A percentile compares a stretch with the other conserved stretches of the same genome.
Evolutionary conservation across 2,113 vertebrate genomes (phyloP).

Genomic region (Microtus pennsylvanicus): DNA sequence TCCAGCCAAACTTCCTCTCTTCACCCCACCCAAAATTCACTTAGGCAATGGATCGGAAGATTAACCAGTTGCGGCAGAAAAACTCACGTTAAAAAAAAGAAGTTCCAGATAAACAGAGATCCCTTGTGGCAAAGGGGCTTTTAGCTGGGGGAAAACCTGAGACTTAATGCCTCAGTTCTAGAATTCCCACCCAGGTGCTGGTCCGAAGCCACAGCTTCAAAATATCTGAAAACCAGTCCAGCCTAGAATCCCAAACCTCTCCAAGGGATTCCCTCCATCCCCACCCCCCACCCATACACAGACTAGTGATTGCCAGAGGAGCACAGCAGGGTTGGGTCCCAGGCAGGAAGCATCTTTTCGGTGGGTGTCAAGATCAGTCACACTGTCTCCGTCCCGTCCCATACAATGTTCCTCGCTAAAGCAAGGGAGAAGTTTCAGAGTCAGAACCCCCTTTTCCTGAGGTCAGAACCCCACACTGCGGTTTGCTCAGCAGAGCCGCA

Average conservation of each 20-base stretch:
- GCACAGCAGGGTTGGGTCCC: slow-evolving; percentile 67
- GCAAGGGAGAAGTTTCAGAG: neutral
- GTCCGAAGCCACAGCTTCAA: neutral
- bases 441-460: neutral
- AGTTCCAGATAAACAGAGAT: neutral
- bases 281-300: slow-evolving; percentile 61
- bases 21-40: neutral
- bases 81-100: neutral
- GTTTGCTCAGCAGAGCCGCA: neutral
- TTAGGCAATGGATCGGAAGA: slow-evolving; percentile 26
- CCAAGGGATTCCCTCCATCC: neutral
- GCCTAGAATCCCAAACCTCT: slow-evolving; percentile 68
- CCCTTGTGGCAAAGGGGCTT: neutral
- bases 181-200: neutral
- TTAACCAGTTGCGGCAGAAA: neutral
- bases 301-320: slow-evolving; percentile 74
- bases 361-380: slow-evolving; percentile 45
- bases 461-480: neutral
- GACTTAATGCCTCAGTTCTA: neutral
- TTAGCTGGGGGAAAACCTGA: neutral
- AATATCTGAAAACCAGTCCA: neutral
- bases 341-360: slow-evolving; percentile 54
- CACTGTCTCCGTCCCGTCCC: neutral
- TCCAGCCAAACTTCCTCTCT: slow-evolving; percentile 58
- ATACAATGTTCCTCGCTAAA: neutral